These are phyloP conservation scores for Spatulosminthurus flaviceps DNA, from an alignment of 2,888 invertebrate genomes.

Conservation along the genomic window DNA sequence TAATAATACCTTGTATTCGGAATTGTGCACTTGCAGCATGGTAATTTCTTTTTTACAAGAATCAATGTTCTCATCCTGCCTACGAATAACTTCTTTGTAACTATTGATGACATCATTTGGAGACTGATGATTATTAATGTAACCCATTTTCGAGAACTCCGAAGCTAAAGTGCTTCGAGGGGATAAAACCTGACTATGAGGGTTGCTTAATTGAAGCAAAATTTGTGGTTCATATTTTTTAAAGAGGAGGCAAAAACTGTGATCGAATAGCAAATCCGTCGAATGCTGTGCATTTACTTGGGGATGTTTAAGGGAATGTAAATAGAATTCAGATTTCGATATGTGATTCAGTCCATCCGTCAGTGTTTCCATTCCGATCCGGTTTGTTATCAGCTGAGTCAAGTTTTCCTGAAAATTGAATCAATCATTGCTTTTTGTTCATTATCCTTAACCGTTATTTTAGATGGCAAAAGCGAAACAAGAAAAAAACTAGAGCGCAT, in stretches of 20 bases:
- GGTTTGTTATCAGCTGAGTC: slow-evolving; percentile 83
- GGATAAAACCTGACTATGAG: slow-evolving; percentile 37
- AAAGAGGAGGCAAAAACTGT: slow-evolving; percentile 92
- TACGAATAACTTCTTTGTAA: slow-evolving; percentile 61
- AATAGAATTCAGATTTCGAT: slow-evolving; percentile 88
- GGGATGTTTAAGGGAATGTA: slow-evolving; percentile 90
- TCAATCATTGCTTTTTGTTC: no score
- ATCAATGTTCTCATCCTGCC: slow-evolving; percentile 60
- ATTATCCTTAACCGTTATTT: background rate
- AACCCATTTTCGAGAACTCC: slow-evolving; percentile 56
- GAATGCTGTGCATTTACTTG: slow-evolving; percentile 82
- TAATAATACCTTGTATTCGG: slow-evolving; percentile 54
- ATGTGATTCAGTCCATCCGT: slow-evolving; percentile 86
- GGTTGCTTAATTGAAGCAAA: slow-evolving; percentile 58
- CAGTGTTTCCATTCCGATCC: slow-evolving; percentile 90
- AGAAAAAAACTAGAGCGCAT: no score
- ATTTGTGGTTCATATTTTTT: slow-evolving; percentile 69
- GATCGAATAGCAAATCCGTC: slow-evolving; percentile 86
- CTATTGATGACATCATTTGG: slow-evolving; percentile 63
- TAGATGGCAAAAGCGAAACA: no score
- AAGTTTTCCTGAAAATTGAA: slow-evolving; percentile 72
- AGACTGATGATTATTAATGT: slow-evolving; percentile 60
- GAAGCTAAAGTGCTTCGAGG: slow-evolving; percentile 23
- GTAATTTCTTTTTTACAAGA: slow-evolving; percentile 57
- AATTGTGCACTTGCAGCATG: slow-evolving; percentile 51